Percentiles rank a stretch among this genome's conserved stretches.
phyloP scores from a whole-genome alignment of 2,797 vertebrate species.

The Hozukius guyotensis region DNA sequence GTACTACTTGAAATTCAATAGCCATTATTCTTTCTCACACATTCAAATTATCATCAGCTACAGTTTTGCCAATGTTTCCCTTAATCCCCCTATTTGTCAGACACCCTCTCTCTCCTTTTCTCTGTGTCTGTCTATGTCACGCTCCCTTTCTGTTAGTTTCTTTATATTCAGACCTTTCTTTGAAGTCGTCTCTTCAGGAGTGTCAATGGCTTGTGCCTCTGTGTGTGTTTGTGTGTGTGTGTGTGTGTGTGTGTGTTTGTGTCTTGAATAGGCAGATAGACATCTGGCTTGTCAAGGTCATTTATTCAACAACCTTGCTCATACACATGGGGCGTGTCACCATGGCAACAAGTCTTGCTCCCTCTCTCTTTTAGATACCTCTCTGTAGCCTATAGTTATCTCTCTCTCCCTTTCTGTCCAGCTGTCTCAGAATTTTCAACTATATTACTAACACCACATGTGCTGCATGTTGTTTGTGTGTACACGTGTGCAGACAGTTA shows the following conservation, averaged over 20 bases:
- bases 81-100: neutral
- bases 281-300: slow-evolving; percentile 79
- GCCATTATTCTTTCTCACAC: neutral
- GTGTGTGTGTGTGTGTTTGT: neutral
- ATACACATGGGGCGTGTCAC: slow-evolving; percentile 72
- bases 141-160: slow-evolving; percentile 3
- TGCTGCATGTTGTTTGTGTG: neutral
- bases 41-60: neutral
- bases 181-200: slow-evolving; percentile 26
- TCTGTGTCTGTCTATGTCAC: neutral
- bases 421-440: slow-evolving; percentile 21
- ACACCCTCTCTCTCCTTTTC: neutral
- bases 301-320: slow-evolving; percentile 75
- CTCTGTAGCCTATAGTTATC: slow-evolving; percentile 22
- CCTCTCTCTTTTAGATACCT: slow-evolving; percentile 42
- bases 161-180: slow-evolving; percentile 26
- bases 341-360: slow-evolving; percentile 74
- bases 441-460: neutral
- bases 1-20: neutral
- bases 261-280: slow-evolving; percentile 62
- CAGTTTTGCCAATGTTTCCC: neutral
- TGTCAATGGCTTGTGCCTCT: slow-evolving; percentile 5
- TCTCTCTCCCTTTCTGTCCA: slow-evolving; percentile 13
- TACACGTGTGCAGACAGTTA: no score
- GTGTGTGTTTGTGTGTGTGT: neutral